Conservation (phyloP, 2,113 vertebrate species). For the Alosa alosa region DNA sequence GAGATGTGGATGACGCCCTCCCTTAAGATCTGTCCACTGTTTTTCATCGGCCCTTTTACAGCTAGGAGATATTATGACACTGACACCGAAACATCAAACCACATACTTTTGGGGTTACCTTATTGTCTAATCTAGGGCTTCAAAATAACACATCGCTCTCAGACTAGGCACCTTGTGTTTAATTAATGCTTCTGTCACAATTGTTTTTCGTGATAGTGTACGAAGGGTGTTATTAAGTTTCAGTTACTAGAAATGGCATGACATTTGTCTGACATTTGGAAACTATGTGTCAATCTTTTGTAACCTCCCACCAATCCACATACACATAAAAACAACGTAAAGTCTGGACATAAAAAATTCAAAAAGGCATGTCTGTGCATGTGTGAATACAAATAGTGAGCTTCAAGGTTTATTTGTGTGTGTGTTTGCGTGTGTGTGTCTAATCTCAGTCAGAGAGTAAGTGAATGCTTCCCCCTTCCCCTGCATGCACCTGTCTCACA, state of each 20-base stretch:
- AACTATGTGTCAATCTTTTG: too few relatives aligned
- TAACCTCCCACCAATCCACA: background rate
- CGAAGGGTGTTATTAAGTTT: background rate
- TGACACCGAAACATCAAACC: background rate
- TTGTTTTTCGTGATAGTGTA: background rate
- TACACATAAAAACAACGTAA: background rate
- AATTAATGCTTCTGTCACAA: background rate
- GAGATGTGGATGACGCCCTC: background rate
- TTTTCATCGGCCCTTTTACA: background rate
- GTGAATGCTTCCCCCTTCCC: background rate
- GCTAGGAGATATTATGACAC: background rate
- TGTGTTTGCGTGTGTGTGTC: background rate
- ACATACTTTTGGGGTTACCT: background rate
- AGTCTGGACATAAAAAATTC: background rate
- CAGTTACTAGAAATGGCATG: background rate
- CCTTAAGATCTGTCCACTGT: conserved; percentile 9
- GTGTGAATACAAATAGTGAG: background rate
- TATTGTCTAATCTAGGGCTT: background rate
- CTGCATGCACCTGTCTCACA: background rate
- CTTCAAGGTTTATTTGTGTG: background rate
- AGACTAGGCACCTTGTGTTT: background rate
- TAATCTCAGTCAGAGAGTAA: background rate
- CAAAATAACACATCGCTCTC: too few relatives aligned
- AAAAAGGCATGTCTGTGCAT: background rate
- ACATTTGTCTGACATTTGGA: background rate